Percentiles rank a stretch among this genome's conserved stretches.
Conservation (phyloP, 2,113 vertebrate genomes). For the Chauna torquata region DNA sequence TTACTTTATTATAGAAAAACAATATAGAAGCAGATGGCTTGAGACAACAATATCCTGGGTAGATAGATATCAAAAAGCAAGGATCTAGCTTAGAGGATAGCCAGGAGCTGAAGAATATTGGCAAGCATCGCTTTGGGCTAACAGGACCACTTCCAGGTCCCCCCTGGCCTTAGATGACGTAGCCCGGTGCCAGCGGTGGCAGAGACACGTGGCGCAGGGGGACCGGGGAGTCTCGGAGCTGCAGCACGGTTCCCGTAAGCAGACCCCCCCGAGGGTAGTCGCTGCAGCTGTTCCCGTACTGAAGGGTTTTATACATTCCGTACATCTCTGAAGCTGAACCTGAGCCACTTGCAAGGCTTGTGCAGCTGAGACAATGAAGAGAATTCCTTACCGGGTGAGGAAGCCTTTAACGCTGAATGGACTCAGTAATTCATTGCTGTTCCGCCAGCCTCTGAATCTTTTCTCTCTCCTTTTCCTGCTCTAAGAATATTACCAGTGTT, state of each 20-base stretch:
- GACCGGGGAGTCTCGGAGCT: not conserved
- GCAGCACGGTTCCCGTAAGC: not conserved
- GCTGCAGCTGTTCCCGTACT: not conserved
- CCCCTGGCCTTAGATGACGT: not conserved
- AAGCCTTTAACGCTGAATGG: not conserved
- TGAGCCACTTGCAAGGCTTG: slow-evolving; percentile 56
- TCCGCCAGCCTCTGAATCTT: slow-evolving; percentile 7
- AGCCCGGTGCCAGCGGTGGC: not conserved
- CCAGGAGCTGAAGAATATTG: not conserved
- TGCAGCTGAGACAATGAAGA: slow-evolving; percentile 47
- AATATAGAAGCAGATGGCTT: slow-evolving; percentile 2
- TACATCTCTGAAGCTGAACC: slow-evolving; percentile 53
- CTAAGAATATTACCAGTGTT: slow-evolving; percentile 46
- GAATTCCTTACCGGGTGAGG: slow-evolving; percentile 11
- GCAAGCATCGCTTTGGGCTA: not conserved
- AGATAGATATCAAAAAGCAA: not conserved
- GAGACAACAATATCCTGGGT: not conserved
- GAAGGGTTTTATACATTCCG: not conserved
- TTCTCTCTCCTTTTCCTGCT: slow-evolving; percentile 5
- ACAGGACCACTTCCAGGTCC: not conserved
- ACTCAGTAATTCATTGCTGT: slow-evolving; percentile 31
- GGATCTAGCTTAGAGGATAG: not conserved
- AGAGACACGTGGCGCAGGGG: not conserved
- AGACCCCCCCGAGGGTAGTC: not conserved
- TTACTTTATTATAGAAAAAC: not conserved